Percentiles rank a stretch among this genome's conserved stretches.
These are phyloP conservation scores for Trichonephila inaurata DNA, from an alignment of 1,140 invertebrate genomes.

Conservation along the genomic window DNA sequence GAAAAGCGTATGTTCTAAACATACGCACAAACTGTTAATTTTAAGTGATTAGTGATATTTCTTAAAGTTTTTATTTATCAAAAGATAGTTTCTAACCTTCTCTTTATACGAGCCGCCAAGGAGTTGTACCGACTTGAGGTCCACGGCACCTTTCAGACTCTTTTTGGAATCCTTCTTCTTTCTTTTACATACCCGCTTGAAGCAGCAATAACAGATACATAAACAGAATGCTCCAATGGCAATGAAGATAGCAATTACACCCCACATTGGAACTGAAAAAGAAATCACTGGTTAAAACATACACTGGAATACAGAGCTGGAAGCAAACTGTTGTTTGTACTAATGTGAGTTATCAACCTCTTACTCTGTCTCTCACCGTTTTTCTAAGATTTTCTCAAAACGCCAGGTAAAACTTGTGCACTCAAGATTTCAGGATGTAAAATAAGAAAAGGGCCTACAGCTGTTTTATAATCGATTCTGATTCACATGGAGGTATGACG, in stretches of 20 bases:
- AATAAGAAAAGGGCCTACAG: neutral
- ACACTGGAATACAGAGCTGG: neutral
- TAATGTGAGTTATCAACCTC: neutral
- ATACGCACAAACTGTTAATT: too few relatives aligned
- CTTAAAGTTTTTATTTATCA: neutral
- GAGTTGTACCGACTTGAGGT: constrained; percentile 96
- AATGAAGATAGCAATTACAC: constrained; percentile 86
- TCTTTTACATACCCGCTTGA: constrained; percentile 96
- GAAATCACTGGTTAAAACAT: neutral
- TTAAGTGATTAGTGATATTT: too few relatives aligned
- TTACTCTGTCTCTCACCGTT: neutral
- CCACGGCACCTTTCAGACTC: constrained; percentile 95
- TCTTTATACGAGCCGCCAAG: constrained; percentile 98
- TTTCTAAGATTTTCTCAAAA: neutral
- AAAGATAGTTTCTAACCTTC: constrained; percentile 86
- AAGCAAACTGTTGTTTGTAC: too few relatives aligned
- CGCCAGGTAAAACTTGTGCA: too few relatives aligned
- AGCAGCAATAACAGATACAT: constrained; percentile 95
- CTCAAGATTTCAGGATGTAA: neutral
- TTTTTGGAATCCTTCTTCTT: constrained; percentile 97
- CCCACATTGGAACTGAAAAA: constrained; percentile 85
- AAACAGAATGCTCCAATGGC: constrained; percentile 89
- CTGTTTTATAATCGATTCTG: neutral
- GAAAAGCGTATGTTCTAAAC: too few relatives aligned
- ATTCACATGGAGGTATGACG: neutral